Evolutionary conservation across 30 jellyfish, hydroid and myxozoan species (phyloP).

Genomic region (Catostylus mosaicus): DNA sequence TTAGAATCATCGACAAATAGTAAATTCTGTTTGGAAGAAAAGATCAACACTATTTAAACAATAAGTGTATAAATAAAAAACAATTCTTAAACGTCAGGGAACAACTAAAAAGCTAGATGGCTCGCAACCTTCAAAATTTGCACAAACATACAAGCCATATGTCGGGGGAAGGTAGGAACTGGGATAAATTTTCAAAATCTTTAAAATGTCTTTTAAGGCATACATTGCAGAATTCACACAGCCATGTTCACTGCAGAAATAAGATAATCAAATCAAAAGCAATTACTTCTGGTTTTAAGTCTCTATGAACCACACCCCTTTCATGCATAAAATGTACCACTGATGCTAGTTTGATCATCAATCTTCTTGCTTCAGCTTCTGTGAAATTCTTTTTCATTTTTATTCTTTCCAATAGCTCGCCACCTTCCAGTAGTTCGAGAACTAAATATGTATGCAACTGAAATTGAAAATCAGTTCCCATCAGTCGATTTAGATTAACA

Average conservation of each 20-base stretch:
- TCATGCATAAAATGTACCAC: slow-evolving; percentile 91
- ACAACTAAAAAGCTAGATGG: too few species aligned
- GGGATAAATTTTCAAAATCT: too few species aligned
- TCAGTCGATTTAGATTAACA: too few species aligned
- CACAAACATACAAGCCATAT: too few species aligned
- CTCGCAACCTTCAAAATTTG: too few species aligned
- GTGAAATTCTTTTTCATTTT: slow-evolving; percentile 80
- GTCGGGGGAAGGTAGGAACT: too few species aligned
- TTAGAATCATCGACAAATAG: slow-evolving; percentile 83
- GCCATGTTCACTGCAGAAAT: neutral
- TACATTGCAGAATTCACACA: too few species aligned
- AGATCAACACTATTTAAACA: neutral
- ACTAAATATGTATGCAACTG: slow-evolving; percentile 92
- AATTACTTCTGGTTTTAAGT: slow-evolving; percentile 93
- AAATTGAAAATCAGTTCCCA: neutral
- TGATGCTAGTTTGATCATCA: slow-evolving; percentile 83
- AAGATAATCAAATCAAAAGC: neutral
- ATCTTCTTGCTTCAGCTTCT: slow-evolving; percentile 88
- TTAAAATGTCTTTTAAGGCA: too few species aligned
- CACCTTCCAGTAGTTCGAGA: slow-evolving; percentile 87
- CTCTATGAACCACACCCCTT: slow-evolving; percentile 96
- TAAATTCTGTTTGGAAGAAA: slow-evolving; percentile 61
- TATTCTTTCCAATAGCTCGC: slow-evolving; percentile 90
- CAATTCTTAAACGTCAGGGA: too few species aligned
- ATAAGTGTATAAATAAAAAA: too few species aligned